Percentiles rank a stretch among this genome's conserved stretches.
Evolutionary conservation across 2,888 invertebrate genomes (phyloP).

Genomic region (Temnothorax rugatulus): DNA sequence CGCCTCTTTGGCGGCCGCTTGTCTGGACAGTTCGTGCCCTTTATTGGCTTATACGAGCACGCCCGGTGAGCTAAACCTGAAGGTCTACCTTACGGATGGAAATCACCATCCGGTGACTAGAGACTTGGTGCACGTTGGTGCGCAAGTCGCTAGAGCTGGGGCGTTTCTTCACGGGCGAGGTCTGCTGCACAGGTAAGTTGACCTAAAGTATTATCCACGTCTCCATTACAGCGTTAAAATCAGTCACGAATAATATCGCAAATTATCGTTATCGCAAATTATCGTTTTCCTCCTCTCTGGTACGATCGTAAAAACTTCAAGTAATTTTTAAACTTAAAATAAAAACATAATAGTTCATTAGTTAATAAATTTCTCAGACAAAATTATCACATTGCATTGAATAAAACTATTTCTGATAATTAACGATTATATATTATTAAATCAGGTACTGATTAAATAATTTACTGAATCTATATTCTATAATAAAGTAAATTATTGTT

Average conservation of each 20-base stretch:
- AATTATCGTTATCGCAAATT: neutral
- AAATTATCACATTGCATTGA: neutral
- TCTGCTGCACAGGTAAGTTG: conserved; percentile 90
- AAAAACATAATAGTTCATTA: neutral
- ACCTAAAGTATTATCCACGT: neutral
- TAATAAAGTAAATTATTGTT: neutral
- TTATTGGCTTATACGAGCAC: conserved; percentile 91
- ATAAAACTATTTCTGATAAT: neutral
- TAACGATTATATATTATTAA: neutral
- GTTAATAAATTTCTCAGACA: neutral
- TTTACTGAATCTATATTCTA: neutral
- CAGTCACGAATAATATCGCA: neutral
- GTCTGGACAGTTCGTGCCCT: conserved; percentile 88
- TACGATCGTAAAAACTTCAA: neutral
- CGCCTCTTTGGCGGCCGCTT: conserved; percentile 91
- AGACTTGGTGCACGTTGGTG: conserved; percentile 94
- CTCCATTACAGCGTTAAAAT: neutral
- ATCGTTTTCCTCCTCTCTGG: neutral
- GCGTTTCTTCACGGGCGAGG: conserved; percentile 96
- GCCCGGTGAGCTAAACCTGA: conserved; percentile 82
- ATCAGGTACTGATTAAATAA: neutral
- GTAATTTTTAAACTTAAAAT: neutral
- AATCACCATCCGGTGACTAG: conserved; percentile 88
- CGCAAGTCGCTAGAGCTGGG: conserved; percentile 94
- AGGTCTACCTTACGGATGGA: conserved; percentile 85